phyloP scores from a whole-genome alignment of 2,888 invertebrate species.

The Drosophila greeni region DNA sequence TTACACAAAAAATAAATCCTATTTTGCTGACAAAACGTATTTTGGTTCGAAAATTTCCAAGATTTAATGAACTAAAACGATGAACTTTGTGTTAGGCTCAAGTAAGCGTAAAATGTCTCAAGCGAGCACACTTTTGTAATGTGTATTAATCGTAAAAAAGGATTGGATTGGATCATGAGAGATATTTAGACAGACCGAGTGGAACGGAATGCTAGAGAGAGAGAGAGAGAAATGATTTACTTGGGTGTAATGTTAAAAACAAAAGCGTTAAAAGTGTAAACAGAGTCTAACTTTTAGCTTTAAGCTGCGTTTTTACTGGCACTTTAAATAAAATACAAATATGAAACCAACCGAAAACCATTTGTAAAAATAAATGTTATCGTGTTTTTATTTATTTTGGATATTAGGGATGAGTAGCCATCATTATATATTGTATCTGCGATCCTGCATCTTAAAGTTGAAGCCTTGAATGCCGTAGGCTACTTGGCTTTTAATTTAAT shows the following conservation, averaged over 20 bases:
- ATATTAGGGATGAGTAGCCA: background rate
- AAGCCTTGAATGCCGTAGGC: background rate
- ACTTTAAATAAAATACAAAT: slow-evolving; percentile 69
- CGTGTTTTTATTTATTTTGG: background rate
- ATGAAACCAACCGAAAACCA: slow-evolving; percentile 56
- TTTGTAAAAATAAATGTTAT: slow-evolving; percentile 53
- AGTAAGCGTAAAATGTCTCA: slow-evolving; percentile 43
- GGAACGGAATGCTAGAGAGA: slow-evolving; percentile 1
- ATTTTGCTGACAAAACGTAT: slow-evolving; percentile 50
- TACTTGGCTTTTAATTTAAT: background rate
- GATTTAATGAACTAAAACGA: slow-evolving; percentile 14
- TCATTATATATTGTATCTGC: background rate
- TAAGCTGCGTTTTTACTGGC: slow-evolving; percentile 76
- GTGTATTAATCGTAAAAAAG: slow-evolving; percentile 53
- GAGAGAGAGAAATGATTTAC: slow-evolving; percentile 51
- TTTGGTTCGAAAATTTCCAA: slow-evolving; percentile 30
- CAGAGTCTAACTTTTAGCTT: slow-evolving; percentile 74
- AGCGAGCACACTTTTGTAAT: slow-evolving; percentile 56
- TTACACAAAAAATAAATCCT: slow-evolving; percentile 43
- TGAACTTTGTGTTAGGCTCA: slow-evolving; percentile 49
- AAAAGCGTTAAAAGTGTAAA: slow-evolving; percentile 71
- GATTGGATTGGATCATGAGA: slow-evolving; percentile 30
- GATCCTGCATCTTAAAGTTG: background rate
- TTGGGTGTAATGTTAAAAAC: slow-evolving; percentile 66
- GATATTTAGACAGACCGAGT: slow-evolving; percentile 12